Base-by-base conservation (phyloP, 1,140 invertebrate species). In the Stegodyphus mimosarum region DNA sequence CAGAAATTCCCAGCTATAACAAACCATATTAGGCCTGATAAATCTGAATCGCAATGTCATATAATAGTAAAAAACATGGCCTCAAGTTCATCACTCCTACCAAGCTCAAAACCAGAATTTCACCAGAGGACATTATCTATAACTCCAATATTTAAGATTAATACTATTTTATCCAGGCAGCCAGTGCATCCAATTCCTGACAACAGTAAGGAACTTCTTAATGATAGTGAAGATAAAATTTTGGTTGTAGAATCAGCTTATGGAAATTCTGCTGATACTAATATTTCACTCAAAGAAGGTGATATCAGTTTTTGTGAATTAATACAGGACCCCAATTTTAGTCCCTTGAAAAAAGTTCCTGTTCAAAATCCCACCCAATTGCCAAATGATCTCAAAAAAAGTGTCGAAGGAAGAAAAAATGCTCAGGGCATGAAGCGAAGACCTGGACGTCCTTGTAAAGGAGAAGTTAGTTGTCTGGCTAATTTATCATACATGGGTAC, bases 121-220 rank as follows among this genome's bases (percentile, higher is more conserved):
- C 66, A 60, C 0, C 75, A 71, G 15, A 77, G 83, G n/a, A 86
- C 83, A 13, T 72, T 86, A 9, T 78, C 83, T 63, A 69, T 86
- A 11, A 86, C 74, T 48, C 74, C 74, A 7, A 86, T 86, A 63
- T 86, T 86, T 50, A 86, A 86, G n/a, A 86, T 67, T 15, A 78
- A 86, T 52, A 78, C 83, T 48, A 67, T 86, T 49, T 55, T 78
- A 11, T 70, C 74, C 48, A 77, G 83, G 48, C n/a, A 13, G 10
- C 67, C 83, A 13, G 67, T 72, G 17, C 60, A 49, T 6, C 64
- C 83, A 7, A 18, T 51, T 7, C 60, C 83, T 10, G 70, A 86
- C 6, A 66, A 66, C 48, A 69, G 70, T 6, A 77, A 72, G 75
- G 77, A 86, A 51, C 33, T 51, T 5, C 64, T 86, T 18, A 86